Evolutionary conservation across 2,113 vertebrate genomes (phyloP).

Genomic region (Nymphicus hollandicus): DNA sequence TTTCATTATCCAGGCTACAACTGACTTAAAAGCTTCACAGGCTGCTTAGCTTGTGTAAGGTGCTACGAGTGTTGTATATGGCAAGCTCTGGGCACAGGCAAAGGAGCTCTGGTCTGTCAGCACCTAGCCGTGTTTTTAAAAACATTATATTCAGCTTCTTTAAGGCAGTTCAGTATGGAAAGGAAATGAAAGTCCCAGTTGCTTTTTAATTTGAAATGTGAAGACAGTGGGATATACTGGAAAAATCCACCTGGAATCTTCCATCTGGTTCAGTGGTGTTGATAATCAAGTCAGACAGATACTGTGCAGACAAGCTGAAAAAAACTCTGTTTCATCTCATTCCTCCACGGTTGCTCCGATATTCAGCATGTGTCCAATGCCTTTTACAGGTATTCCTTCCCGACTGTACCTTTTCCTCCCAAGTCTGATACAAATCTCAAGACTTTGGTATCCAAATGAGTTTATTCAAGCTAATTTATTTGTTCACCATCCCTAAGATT

Average conservation of each 20-base stretch:
- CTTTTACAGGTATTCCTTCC: neutral
- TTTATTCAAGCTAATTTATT: neutral
- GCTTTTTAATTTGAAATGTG: neutral
- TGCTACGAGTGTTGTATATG: neutral
- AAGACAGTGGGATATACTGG: neutral
- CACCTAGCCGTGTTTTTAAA: neutral
- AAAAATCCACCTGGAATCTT: slow-evolving; percentile 21
- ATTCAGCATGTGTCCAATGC: neutral
- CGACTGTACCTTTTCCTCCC: neutral
- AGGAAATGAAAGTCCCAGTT: neutral
- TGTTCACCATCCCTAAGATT: neutral
- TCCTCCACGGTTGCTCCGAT: neutral
- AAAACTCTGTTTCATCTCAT: neutral
- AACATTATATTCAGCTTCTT: neutral
- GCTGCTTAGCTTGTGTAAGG: neutral
- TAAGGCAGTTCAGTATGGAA: neutral
- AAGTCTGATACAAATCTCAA: neutral
- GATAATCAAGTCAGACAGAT: slow-evolving; percentile 21
- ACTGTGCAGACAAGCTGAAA: slow-evolving; percentile 26
- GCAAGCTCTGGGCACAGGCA: neutral
- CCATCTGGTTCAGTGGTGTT: slow-evolving; percentile 7
- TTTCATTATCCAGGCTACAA: neutral
- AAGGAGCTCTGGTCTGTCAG: neutral
- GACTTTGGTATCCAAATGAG: neutral
- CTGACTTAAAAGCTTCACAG: neutral